phyloP scores from a whole-genome alignment of 2,797 vertebrate genomes.

The Decapterus maruadsi region DNA sequence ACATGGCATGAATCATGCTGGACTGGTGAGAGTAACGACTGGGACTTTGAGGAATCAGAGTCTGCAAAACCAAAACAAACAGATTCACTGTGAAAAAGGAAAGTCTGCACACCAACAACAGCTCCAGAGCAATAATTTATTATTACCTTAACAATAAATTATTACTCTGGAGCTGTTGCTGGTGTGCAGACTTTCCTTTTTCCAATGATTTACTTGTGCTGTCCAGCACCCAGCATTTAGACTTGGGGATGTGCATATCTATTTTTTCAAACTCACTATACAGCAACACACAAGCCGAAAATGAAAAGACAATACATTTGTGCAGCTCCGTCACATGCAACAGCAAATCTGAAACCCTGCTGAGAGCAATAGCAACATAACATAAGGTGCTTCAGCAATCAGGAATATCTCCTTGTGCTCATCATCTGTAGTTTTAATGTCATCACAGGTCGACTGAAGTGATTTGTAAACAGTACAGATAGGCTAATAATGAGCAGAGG shows the following conservation, averaged over 20 bases:
- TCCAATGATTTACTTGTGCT: too few species aligned
- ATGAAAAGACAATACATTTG: neutral
- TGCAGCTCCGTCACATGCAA: constrained; percentile 1
- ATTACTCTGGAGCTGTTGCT: too few species aligned
- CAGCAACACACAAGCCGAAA: constrained; percentile 3
- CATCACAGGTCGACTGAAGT: neutral
- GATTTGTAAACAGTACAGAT: constrained; percentile 4
- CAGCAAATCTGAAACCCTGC: constrained; percentile 1
- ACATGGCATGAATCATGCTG: neutral
- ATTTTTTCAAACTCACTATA: neutral
- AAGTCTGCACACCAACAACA: too few species aligned
- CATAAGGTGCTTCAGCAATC: neutral
- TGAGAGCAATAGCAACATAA: neutral
- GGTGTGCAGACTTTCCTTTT: too few species aligned
- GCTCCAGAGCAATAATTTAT: too few species aligned
- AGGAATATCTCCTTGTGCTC: neutral
- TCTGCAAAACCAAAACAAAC: constrained; percentile 16
- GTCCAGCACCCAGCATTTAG: too few species aligned
- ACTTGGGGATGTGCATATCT: too few species aligned
- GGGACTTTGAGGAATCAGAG: neutral
- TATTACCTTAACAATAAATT: too few species aligned
- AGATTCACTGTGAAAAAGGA: neutral
- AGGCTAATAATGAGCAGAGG: neutral
- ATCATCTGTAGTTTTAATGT: neutral
- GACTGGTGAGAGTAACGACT: constrained; percentile 1